These are phyloP conservation scores for Abrostola tripartita DNA, from an alignment of 2,888 invertebrate genomes.

Conservation along the genomic window DNA sequence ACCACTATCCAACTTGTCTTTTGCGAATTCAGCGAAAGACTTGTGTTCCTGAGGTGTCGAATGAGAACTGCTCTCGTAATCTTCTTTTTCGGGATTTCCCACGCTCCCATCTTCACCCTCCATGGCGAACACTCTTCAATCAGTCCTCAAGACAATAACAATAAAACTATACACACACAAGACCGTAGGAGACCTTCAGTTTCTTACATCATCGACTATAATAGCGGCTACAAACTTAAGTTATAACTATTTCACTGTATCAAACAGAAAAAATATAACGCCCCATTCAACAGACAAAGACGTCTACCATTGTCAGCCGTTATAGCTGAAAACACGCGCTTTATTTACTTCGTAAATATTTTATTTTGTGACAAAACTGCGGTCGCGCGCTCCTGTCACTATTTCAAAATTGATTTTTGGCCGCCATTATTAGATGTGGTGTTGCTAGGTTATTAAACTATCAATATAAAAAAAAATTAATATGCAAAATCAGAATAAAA, in stretches of 20 bases:
- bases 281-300: conserved; percentile 17
- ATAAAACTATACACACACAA: conserved; percentile 68
- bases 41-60: conserved; percentile 84
- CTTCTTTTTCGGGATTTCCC: conserved; percentile 77
- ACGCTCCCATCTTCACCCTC: conserved; percentile 75
- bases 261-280: conserved; percentile 20
- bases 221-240: conserved; percentile 60
- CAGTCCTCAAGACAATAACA: conserved; percentile 63
- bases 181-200: conserved; percentile 70
- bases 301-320: conserved; percentile 33
- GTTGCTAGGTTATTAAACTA: conserved; percentile 21
- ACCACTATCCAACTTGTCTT: conserved; percentile 86
- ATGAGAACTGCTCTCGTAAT: conserved; percentile 80
- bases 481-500: too few relatives aligned
- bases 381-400: conserved; percentile 66
- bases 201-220: conserved; percentile 87
- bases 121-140: conserved; percentile 66
- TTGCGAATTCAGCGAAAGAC: conserved; percentile 84
- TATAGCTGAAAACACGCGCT: conserved; percentile 24
- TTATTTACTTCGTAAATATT: conserved; percentile 63
- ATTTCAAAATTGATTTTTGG: conserved; percentile 87
- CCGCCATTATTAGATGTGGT: conserved; percentile 73
- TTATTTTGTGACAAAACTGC: conserved; percentile 56
- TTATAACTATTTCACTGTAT: conserved; percentile 21
- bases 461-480: neutral